Conservation (phyloP, 2,797 vertebrate genomes). For the Tenualosa thibaudeaui region DNA sequence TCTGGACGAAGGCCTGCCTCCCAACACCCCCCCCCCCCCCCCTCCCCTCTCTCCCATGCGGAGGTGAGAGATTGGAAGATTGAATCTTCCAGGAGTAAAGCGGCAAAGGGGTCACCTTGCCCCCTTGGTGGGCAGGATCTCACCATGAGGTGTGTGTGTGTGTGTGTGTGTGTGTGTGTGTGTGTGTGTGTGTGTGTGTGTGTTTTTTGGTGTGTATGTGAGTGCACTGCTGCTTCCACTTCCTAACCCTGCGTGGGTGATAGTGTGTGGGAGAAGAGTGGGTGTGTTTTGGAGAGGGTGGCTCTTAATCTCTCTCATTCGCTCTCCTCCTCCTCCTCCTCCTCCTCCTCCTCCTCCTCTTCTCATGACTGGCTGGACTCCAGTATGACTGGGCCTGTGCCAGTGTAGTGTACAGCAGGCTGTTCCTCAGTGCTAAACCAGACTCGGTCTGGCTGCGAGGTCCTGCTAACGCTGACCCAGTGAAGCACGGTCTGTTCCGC, state of each 20-base stretch:
- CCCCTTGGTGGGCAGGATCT: conserved; percentile 48
- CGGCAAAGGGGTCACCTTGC: conserved; percentile 65
- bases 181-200: conserved; percentile 40
- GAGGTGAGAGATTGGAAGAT: conserved; percentile 35
- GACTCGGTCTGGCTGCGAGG: conserved; percentile 20
- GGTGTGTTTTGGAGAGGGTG: conserved; percentile 24
- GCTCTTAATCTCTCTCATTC: conserved; percentile 25
- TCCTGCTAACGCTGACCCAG: conserved; percentile 24
- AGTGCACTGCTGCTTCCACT: conserved; percentile 23
- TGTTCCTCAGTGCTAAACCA: conserved; percentile 35
- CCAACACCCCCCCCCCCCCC: neutral
- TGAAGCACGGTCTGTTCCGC: conserved; percentile 32
- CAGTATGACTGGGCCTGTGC: conserved; percentile 36
- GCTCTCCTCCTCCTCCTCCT: neutral
- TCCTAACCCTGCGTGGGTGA: conserved; percentile 30
- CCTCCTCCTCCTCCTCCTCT: conserved; percentile 1
- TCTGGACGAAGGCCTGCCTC: conserved; percentile 9
- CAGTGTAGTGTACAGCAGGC: conserved; percentile 41
- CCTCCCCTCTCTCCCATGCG: conserved; percentile 16
- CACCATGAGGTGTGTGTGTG: conserved; percentile 31
- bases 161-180: conserved; percentile 23
- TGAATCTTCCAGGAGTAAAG: conserved; percentile 60
- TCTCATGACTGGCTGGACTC: conserved; percentile 22
- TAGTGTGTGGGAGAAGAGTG: conserved; percentile 38
- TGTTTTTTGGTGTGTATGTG: conserved; percentile 36